A percentile compares a stretch with the other conserved stretches of the same genome.
These are phyloP conservation scores for Chymomyza caudatula DNA, from an alignment of 2,888 invertebrate genomes.

Conservation along the genomic window DNA sequence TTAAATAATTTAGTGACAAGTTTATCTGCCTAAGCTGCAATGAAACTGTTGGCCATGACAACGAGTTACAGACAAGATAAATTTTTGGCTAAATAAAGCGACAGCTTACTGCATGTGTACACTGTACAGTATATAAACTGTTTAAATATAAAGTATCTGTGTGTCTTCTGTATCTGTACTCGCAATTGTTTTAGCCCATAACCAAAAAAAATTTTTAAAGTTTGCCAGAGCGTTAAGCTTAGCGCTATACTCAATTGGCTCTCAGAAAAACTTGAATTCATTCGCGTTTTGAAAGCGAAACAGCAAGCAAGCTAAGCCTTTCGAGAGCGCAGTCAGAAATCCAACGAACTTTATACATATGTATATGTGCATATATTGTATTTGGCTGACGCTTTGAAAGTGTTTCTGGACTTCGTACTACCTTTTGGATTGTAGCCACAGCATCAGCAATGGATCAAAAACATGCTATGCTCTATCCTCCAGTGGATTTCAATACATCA, in stretches of 20 bases:
- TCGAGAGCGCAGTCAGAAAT: background rate
- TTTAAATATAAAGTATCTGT: slow-evolving; percentile 26
- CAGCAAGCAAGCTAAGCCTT: slow-evolving; percentile 23
- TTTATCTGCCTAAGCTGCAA: background rate
- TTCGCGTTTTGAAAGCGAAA: slow-evolving; percentile 51
- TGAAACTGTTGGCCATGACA: background rate
- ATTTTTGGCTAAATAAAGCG: slow-evolving; percentile 2
- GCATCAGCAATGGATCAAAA: slow-evolving; percentile 71
- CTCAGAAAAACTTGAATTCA: slow-evolving; percentile 29
- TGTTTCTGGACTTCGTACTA: slow-evolving; percentile 45
- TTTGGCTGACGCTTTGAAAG: background rate
- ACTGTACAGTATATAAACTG: slow-evolving; percentile 46
- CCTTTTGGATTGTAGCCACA: background rate
- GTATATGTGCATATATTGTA: background rate
- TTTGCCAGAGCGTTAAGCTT: background rate
- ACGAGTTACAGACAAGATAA: background rate
- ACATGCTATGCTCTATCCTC: slow-evolving; percentile 76
- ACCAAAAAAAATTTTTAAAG: slow-evolving; percentile 21
- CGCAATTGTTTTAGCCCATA: slow-evolving; percentile 35
- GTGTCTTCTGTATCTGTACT: slow-evolving; percentile 23
- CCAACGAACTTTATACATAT: slow-evolving; percentile 29
- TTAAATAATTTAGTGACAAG: background rate
- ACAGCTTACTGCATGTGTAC: slow-evolving; percentile 12
- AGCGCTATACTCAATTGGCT: background rate
- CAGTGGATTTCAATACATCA: slow-evolving; percentile 54